phyloP scores from a whole-genome alignment of 37 sponge, comb jelly and placozoan species.

The Bolinopsis microptera region DNA sequence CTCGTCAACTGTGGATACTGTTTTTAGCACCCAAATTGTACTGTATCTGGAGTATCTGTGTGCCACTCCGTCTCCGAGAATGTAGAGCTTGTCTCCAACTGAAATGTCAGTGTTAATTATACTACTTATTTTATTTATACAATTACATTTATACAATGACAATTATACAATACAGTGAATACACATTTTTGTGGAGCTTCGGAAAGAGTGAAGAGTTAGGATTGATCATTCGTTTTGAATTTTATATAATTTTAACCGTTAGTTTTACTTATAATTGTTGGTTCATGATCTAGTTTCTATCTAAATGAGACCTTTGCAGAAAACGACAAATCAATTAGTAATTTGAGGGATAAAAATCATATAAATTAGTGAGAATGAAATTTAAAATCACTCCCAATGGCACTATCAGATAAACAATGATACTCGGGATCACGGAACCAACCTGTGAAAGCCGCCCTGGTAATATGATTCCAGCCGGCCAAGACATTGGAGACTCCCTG shows the following conservation, averaged over 20 bases:
- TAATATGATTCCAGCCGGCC: not conserved
- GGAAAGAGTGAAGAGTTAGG: too few species aligned
- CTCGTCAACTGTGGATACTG: not conserved
- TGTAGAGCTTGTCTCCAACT: not conserved
- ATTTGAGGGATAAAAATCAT: too few species aligned
- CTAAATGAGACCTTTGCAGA: too few species aligned
- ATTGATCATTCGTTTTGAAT: too few species aligned
- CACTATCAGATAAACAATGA: too few species aligned
- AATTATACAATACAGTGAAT: not conserved
- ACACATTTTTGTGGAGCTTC: not conserved
- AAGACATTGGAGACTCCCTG: not conserved
- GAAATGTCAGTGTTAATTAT: not conserved
- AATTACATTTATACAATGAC: not conserved
- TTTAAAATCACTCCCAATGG: too few species aligned
- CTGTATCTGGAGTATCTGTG: not conserved
- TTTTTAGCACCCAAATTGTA: not conserved
- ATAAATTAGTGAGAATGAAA: too few species aligned
- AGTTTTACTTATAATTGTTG: too few species aligned
- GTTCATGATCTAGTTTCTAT: too few species aligned
- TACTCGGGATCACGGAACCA: too few species aligned
- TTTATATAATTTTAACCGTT: too few species aligned
- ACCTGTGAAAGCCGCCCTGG: not conserved
- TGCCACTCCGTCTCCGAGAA: not conserved
- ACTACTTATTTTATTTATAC: not conserved
- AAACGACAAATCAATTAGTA: too few species aligned